Percentiles rank a stretch among this genome's conserved stretches.
phyloP scores from a whole-genome alignment of 2,888 invertebrate species.

The Agrotis ipsilon region DNA sequence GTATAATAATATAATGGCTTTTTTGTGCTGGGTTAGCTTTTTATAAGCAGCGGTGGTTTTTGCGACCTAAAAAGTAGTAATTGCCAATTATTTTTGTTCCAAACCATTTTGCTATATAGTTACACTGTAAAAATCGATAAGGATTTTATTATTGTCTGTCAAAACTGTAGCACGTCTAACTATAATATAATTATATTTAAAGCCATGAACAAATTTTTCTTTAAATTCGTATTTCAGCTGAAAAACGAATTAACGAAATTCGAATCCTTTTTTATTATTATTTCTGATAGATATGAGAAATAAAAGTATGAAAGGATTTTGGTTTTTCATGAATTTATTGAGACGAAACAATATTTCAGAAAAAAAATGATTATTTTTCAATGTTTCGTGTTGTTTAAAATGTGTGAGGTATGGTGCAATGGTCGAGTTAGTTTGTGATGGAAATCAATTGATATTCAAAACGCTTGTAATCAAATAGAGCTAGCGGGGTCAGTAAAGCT shows the following conservation, averaged over 20 bases:
- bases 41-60: slow-evolving; percentile 23
- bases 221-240: too few relatives aligned
- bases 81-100: slow-evolving; percentile 17
- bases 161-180: slow-evolving; percentile 5
- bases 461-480: slow-evolving; percentile 30
- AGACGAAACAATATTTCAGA: neutral
- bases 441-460: slow-evolving; percentile 39
- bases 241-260: too few relatives aligned
- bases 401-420: slow-evolving; percentile 2
- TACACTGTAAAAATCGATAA: slow-evolving; percentile 5
- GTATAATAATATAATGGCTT: slow-evolving; percentile 27
- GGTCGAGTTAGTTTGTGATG: slow-evolving; percentile 2
- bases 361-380: too few relatives aligned
- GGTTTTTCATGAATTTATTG: slow-evolving; percentile 5
- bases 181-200: neutral
- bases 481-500: neutral
- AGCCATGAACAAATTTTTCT: neutral
- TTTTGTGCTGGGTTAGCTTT: slow-evolving; percentile 21
- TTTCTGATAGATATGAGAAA: neutral
- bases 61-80: slow-evolving; percentile 26
- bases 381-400: neutral
- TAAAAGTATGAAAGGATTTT: neutral
- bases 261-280: too few relatives aligned
- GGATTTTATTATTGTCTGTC: neutral
- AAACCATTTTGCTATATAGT: neutral